Conservation (phyloP, 1,140 invertebrate genomes). For the Drosophila mojavensis region DNA sequence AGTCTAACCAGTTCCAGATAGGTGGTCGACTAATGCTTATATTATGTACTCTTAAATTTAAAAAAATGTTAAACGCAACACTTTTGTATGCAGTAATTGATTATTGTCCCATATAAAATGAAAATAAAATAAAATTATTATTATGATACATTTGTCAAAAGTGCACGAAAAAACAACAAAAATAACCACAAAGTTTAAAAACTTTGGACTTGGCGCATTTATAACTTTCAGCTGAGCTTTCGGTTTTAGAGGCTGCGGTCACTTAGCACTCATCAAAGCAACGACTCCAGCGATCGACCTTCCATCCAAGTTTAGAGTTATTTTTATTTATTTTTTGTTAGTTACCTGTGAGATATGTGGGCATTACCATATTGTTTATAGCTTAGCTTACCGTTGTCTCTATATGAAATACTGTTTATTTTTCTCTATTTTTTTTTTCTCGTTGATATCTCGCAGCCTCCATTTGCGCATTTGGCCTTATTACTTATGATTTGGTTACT, state of each 20-base stretch:
- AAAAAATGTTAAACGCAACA: too few relatives aligned
- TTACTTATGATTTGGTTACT: conserved; percentile 61
- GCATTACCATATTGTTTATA: conserved; percentile 55
- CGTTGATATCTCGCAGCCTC: conserved; percentile 17
- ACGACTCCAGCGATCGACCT: conserved; percentile 65
- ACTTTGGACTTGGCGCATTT: conserved; percentile 53
- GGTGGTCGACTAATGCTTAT: background rate
- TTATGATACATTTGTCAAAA: background rate
- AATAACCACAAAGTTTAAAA: background rate
- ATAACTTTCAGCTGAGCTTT: conserved; percentile 31
- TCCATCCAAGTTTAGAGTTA: conserved; percentile 47
- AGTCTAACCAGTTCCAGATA: conserved; percentile 19
- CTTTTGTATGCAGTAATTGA: too few relatives aligned
- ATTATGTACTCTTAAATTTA: too few relatives aligned
- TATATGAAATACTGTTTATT: conserved; percentile 10
- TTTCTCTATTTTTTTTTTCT: background rate
- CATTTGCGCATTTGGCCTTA: conserved; percentile 54
- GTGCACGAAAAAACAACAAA: background rate
- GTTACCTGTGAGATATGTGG: conserved; percentile 43
- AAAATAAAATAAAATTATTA: too few relatives aligned
- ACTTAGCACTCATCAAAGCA: conserved; percentile 61
- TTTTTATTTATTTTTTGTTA: conserved; percentile 22
- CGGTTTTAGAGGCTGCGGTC: conserved; percentile 58
- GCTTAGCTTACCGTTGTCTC: conserved; percentile 4
- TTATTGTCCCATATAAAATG: too few relatives aligned